phyloP scores from a whole-genome alignment of 1,140 invertebrate genomes.

The Octopus bimaculoides region DNA sequence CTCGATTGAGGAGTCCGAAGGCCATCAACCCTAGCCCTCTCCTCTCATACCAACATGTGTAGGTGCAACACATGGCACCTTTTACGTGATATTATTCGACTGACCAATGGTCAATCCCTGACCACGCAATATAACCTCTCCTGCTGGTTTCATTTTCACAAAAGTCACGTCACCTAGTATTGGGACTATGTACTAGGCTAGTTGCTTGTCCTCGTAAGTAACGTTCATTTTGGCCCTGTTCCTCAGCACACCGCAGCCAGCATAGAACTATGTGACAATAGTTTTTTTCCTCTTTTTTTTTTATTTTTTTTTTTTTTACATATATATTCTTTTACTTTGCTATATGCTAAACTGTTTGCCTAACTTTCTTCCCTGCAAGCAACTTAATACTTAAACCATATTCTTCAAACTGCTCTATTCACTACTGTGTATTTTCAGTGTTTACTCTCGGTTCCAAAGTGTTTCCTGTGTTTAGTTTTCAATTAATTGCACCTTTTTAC shows the following conservation, averaged over 20 bases:
- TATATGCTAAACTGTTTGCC: too few species aligned
- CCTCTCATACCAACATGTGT: constrained; percentile 8
- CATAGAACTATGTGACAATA: neutral
- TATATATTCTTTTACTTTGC: too few species aligned
- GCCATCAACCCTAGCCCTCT: neutral
- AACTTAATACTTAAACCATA: too few species aligned
- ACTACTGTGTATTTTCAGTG: too few species aligned
- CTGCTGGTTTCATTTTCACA: neutral
- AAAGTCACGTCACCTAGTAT: neutral
- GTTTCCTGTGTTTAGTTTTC: too few species aligned
- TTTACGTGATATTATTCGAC: constrained; percentile 1
- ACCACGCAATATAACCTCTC: neutral
- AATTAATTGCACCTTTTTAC: too few species aligned
- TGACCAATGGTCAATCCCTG: neutral
- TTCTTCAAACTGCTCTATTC: too few species aligned
- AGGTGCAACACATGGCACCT: constrained; percentile 6
- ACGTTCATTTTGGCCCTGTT: constrained; percentile 2
- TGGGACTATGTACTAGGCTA: constrained; percentile 1
- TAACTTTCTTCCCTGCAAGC: too few species aligned
- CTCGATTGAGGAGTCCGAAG: neutral
- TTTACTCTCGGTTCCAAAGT: too few species aligned
- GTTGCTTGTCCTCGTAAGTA: neutral
- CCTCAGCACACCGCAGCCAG: constrained; percentile 1
- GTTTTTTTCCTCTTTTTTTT: too few species aligned
- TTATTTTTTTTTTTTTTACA: too few species aligned